Evolutionary conservation across 2,113 vertebrate genomes (phyloP), one percentile per base, ranked within the genome.

Genomic region (Thunnus thynnus): DNA sequence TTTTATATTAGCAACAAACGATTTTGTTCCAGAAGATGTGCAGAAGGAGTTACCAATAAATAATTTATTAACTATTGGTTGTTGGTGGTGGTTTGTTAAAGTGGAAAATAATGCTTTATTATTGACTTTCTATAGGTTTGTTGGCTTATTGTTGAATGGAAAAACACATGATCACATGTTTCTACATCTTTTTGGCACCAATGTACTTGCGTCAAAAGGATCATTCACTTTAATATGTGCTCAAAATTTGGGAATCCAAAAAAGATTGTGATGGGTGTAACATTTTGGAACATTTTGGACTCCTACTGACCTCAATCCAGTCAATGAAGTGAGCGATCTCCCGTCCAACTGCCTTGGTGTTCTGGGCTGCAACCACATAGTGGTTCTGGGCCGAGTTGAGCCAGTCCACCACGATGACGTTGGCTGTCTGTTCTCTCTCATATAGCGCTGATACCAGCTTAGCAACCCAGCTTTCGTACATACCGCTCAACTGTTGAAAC

Each of bases 381-480:
- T 96, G 94, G 75, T 95, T 94, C 89, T 96, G 95, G 2, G 95
- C 95, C 0, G 51, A 88, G 74, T n/a, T 64, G 70, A 96, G 94
- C 95, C 95, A 96, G 80, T 96, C 95, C 77, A 96, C 95, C 48
- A 96, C 95, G 1, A 96, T 89, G 25, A 96, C 94, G 14, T 96
- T 96, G 17, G 95, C 93, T 7, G 72, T 78, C 25, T 80, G 88
- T 75, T 96, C 95, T 44, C 94, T 76, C 25, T 93, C 78, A 0
- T 94, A 95, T 62, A 96, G 91, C 0, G 95, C 95, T 0, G 88
- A 83, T 4, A 96, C 95, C 83, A 96, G 76, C 82, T 94, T 94
- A 3, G 88, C 75, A 79, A 96, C 89, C 95, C 95, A 96, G 90
- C 94, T 94, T 79, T 95, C 95, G 78, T 94, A 96, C 93, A 96